Conservation (phyloP, 2,888 invertebrate species). For the Melieria picta region DNA sequence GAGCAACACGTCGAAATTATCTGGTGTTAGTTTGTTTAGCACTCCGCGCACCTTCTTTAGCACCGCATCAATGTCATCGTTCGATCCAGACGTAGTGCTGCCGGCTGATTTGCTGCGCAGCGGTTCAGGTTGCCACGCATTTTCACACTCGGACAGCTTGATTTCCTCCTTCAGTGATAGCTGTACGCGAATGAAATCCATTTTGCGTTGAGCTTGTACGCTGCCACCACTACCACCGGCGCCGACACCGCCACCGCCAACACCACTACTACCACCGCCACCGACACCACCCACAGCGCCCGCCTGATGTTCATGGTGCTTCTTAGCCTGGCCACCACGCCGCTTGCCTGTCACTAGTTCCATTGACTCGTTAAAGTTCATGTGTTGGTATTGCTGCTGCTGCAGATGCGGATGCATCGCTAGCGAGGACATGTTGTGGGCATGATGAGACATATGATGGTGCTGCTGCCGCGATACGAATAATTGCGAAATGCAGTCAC, state of each 20-base stretch:
- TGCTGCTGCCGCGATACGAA: conserved; percentile 54
- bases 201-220: conserved; percentile 49
- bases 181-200: conserved; percentile 59
- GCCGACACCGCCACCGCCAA: conserved; percentile 31
- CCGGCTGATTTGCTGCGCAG: conserved; percentile 47
- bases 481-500: conserved; percentile 56
- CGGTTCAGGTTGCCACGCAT: conserved; percentile 61
- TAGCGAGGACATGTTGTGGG: conserved; percentile 36
- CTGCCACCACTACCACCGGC: conserved; percentile 16
- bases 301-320: conserved; percentile 50
- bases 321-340: conserved; percentile 47
- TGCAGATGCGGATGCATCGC: conserved; percentile 48
- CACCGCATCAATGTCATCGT: conserved; percentile 54
- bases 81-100: conserved; percentile 38
- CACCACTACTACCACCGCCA: conserved; percentile 36
- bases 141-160: conserved; percentile 59
- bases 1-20: conserved; percentile 60
- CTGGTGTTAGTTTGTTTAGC: conserved; percentile 61
- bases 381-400: conserved; percentile 56
- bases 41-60: conserved; percentile 62
- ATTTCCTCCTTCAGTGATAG: conserved; percentile 62
- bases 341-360: conserved; percentile 55
- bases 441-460: conserved; percentile 45
- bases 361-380: conserved; percentile 56
- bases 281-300: conserved; percentile 36